Evolutionary conservation across 2,888 invertebrate genomes (phyloP).

Genomic region (Thysanoteuthis rhombus): DNA sequence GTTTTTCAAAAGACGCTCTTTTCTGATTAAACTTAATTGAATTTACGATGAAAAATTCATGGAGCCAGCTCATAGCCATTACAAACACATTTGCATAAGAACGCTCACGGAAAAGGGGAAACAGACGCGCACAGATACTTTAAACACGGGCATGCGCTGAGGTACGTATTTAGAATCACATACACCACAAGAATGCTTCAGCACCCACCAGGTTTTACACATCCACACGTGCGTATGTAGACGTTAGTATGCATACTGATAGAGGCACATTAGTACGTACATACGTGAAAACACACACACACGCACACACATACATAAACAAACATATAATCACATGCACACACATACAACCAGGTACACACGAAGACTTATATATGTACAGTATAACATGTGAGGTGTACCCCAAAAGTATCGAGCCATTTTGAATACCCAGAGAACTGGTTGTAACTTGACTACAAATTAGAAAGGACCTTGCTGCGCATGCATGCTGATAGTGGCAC

Average conservation of each 20-base stretch:
- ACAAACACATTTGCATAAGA: neutral
- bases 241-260: neutral
- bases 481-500: neutral
- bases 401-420: no score
- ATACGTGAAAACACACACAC: neutral
- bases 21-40: constrained; percentile 12
- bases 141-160: neutral
- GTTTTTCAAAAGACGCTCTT: neutral
- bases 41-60: neutral
- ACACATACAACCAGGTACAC: no score
- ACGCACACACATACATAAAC: neutral
- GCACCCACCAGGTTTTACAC: neutral
- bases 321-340: neutral
- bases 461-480: no score
- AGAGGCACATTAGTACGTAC: neutral
- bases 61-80: neutral
- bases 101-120: neutral
- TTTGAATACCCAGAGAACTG: no score
- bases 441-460: no score
- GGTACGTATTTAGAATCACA: neutral
- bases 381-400: no score
- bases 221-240: neutral
- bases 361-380: no score
- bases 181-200: no score
- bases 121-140: neutral